Percentiles rank a stretch among this genome's conserved stretches.
phyloP scores from a whole-genome alignment of 2,113 vertebrate genomes.

The Mus spicilegus region DNA sequence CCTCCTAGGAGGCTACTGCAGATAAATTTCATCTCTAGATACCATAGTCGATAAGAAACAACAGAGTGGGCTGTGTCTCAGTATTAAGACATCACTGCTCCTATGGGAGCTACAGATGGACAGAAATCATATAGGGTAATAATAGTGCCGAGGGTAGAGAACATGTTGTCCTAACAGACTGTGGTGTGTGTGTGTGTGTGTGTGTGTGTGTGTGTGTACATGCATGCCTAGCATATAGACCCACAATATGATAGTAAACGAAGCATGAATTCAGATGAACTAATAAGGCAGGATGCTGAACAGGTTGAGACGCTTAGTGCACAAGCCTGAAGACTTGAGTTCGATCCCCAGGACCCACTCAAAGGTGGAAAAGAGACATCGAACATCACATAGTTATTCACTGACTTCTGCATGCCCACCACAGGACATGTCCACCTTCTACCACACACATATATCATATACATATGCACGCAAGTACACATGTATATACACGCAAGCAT shows the following conservation, averaged over 20 bases:
- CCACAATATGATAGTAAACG: not conserved
- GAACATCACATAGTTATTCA: not conserved
- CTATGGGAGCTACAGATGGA: not conserved
- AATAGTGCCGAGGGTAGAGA: not conserved
- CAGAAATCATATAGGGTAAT: not conserved
- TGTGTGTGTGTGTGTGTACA: too few relatives aligned
- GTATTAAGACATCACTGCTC: not conserved
- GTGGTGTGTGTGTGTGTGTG: not conserved
- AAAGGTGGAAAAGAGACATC: not conserved
- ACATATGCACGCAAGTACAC: not conserved
- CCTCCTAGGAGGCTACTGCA: not conserved
- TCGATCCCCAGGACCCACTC: not conserved
- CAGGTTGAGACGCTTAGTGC: not conserved
- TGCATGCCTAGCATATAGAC: too few relatives aligned
- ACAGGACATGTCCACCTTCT: not conserved
- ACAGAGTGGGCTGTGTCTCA: not conserved
- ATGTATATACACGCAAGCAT: too few relatives aligned
- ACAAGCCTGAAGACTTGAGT: not conserved
- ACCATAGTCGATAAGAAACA: conserved; percentile 16
- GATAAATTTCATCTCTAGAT: not conserved
- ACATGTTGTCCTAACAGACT: not conserved
- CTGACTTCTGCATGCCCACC: not conserved
- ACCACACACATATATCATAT: not conserved
- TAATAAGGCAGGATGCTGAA: not conserved
- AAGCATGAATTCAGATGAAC: not conserved